phyloP scores from a whole-genome alignment of 2,888 invertebrate species.

The Cecidostiba fungosa region DNA sequence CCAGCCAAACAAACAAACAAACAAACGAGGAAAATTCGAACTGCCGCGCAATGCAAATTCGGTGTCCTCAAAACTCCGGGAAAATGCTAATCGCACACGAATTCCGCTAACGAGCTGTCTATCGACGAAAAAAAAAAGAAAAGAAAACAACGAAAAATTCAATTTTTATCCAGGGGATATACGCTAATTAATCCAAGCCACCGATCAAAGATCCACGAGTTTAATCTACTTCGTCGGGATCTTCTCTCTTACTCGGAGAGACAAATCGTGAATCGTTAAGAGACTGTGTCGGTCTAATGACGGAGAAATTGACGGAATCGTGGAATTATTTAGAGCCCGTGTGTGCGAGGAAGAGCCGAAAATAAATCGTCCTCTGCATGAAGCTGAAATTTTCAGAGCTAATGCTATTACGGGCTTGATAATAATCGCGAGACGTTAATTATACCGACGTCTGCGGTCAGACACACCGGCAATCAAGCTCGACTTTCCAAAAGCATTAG shows the following conservation, averaged over 20 bases:
- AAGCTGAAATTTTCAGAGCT: not conserved
- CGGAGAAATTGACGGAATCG: not conserved
- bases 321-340: not conserved
- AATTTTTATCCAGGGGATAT: not conserved
- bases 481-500: not conserved
- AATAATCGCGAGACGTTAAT: not conserved
- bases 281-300: not conserved
- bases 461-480: not conserved
- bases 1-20: slow-evolving; percentile 29
- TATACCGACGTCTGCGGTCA: not conserved
- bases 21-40: slow-evolving; percentile 7
- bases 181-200: slow-evolving; percentile 53
- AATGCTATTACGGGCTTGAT: no score
- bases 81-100: slow-evolving; percentile 40
- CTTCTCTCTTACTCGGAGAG: slow-evolving; percentile 36
- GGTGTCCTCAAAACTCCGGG: not conserved
- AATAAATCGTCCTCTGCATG: no score
- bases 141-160: not conserved
- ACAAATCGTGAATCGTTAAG: slow-evolving; percentile 28
- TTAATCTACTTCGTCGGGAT: slow-evolving; percentile 61
- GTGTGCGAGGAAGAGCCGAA: no score
- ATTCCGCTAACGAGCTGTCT: slow-evolving; percentile 46
- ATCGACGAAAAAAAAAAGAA: not conserved
- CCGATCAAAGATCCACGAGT: slow-evolving; percentile 70
- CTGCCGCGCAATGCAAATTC: slow-evolving; percentile 28